Conservation (phyloP, 2,113 vertebrate species). For the Caranx melampygus region DNA sequence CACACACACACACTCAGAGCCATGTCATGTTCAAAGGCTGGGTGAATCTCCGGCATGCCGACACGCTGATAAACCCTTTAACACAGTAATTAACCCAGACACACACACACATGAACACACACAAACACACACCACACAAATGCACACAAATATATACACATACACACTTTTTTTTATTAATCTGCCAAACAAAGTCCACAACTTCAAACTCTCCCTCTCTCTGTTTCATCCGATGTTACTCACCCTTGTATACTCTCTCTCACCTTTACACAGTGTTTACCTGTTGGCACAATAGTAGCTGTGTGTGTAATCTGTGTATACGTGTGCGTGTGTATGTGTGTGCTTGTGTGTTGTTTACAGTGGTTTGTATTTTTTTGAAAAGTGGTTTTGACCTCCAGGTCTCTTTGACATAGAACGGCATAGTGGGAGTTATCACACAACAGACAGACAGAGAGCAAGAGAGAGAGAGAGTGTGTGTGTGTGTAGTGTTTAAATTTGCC, state of each 20-base stretch:
- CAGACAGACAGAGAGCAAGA: slow-evolving; percentile 51
- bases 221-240: background rate
- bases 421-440: slow-evolving; percentile 74
- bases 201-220: slow-evolving; percentile 49
- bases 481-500: slow-evolving; percentile 34
- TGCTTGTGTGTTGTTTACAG: slow-evolving; percentile 43
- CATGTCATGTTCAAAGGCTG: slow-evolving; percentile 58
- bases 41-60: slow-evolving; percentile 61
- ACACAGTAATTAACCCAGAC: slow-evolving; percentile 63
- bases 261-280: slow-evolving; percentile 62
- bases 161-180: slow-evolving; percentile 27
- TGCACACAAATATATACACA: slow-evolving; percentile 2
- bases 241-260: background rate
- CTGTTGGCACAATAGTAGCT: slow-evolving; percentile 27
- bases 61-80: slow-evolving; percentile 72
- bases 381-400: slow-evolving; percentile 75
- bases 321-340: slow-evolving; percentile 11
- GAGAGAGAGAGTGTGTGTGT: slow-evolving; percentile 11
- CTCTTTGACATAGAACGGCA: slow-evolving; percentile 74
- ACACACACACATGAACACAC: slow-evolving; percentile 13
- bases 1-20: slow-evolving; percentile 8
- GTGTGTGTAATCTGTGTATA: slow-evolving; percentile 17
- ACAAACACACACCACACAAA: slow-evolving; percentile 17
- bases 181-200: slow-evolving; percentile 34
- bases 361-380: slow-evolving; percentile 43